A percentile compares a stretch with the other conserved stretches of the same genome.
Evolutionary conservation across 2,113 vertebrate genomes (phyloP).

Genomic region (Amphiprion ocellaris): DNA sequence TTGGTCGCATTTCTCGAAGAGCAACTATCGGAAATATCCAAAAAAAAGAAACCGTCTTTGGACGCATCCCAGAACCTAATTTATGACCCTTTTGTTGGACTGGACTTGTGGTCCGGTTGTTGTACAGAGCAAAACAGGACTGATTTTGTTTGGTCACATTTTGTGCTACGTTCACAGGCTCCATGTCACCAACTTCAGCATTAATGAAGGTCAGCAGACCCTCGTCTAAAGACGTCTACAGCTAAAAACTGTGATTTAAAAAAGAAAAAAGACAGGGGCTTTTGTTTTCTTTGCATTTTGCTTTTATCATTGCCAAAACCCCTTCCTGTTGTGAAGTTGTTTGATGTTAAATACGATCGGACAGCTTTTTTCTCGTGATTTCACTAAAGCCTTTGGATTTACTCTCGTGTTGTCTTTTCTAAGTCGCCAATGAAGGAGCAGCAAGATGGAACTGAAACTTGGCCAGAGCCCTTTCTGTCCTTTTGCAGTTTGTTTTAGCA

Average conservation of each 20-base stretch:
- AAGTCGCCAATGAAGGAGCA: constrained; percentile 19
- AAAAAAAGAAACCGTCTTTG: background rate
- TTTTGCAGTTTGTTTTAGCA: constrained; percentile 19
- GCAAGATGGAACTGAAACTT: constrained; percentile 1
- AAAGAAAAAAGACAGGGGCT: background rate
- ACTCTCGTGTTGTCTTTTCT: constrained; percentile 42
- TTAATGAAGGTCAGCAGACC: background rate
- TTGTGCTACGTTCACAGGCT: background rate
- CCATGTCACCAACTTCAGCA: background rate
- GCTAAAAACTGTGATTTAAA: constrained; percentile 38
- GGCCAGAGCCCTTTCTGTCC: constrained; percentile 35
- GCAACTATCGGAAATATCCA: background rate
- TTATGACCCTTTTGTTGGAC: background rate
- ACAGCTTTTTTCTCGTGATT: constrained; percentile 50
- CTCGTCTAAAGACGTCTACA: constrained; percentile 2
- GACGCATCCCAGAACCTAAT: background rate
- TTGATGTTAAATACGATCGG: constrained; percentile 45
- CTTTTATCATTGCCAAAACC: constrained; percentile 54
- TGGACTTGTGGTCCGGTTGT: background rate
- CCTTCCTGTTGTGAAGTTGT: constrained; percentile 49
- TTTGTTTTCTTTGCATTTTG: background rate
- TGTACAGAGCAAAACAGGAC: constrained; percentile 25
- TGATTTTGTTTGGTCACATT: background rate
- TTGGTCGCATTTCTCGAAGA: constrained; percentile 2
- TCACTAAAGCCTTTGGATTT: constrained; percentile 67